Conservation (phyloP, 1,140 invertebrate species). For the Bombyx mandarina region DNA sequence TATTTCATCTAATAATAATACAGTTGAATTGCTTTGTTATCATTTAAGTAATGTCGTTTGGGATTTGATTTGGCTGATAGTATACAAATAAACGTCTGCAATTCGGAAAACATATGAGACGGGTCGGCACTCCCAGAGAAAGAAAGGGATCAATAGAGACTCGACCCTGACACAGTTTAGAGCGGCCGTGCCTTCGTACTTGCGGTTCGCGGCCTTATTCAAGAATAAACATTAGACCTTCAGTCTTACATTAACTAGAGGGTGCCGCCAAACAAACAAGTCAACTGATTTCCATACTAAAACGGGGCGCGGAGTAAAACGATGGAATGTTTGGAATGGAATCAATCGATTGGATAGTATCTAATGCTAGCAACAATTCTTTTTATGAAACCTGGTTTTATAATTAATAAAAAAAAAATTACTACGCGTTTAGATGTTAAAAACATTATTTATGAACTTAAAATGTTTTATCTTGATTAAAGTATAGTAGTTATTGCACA, state of each 20-base stretch:
- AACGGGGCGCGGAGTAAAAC: background rate
- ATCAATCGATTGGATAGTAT: too few species aligned
- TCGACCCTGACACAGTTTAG: conserved; percentile 64
- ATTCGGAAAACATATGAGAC: conserved; percentile 29
- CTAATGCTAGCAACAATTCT: too few species aligned
- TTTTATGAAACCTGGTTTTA: too few species aligned
- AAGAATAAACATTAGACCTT: conserved; percentile 53
- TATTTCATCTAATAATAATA: too few species aligned
- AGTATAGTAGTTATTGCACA: too few species aligned
- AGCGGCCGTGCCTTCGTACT: conserved; percentile 48
- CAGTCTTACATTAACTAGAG: conserved; percentile 32
- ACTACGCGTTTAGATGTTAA: too few species aligned
- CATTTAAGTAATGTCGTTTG: too few species aligned
- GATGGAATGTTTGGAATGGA: too few species aligned
- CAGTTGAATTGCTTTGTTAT: too few species aligned
- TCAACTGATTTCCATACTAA: conserved; percentile 6
- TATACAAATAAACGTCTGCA: conserved; percentile 19
- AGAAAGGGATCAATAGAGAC: conserved; percentile 61
- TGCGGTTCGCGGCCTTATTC: conserved; percentile 35
- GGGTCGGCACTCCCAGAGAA: conserved; percentile 38
- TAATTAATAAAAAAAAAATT: too few species aligned
- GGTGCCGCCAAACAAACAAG: conserved; percentile 24
- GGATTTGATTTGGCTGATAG: conserved; percentile 12
- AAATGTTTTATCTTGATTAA: too few species aligned
- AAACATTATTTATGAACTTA: too few species aligned